phyloP scores from a whole-genome alignment of 2,113 vertebrate genomes.

The Aplodontia rufa region DNA sequence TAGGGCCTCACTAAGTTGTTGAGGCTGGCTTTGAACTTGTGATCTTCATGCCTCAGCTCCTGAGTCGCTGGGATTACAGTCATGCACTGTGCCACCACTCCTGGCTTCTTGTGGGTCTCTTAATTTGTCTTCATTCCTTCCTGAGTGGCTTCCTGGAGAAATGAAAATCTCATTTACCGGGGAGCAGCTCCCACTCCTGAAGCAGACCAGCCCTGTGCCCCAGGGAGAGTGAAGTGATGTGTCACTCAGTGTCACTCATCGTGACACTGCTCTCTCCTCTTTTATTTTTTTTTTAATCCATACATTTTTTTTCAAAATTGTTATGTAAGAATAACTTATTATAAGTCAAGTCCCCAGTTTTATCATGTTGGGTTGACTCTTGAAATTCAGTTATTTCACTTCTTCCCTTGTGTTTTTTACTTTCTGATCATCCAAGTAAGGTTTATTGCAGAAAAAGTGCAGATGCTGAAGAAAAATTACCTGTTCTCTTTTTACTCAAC shows the following conservation, averaged over 20 bases:
- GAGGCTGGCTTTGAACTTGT: too few species aligned
- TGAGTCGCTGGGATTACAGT: too few species aligned
- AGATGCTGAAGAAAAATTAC: slow-evolving; percentile 41
- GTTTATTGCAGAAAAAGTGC: slow-evolving; percentile 33
- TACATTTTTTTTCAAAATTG: neutral
- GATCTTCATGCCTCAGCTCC: neutral
- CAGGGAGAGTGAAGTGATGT: neutral
- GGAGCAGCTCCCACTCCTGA: slow-evolving; percentile 36
- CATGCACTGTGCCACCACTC: too few species aligned
- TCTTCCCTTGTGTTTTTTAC: slow-evolving; percentile 30
- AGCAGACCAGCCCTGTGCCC: neutral
- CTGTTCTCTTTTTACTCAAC: neutral
- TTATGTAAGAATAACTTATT: neutral
- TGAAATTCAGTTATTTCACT: slow-evolving; percentile 33
- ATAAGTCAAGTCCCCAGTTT: neutral
- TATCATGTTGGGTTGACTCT: slow-evolving; percentile 8
- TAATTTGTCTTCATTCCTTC: neutral
- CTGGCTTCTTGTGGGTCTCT: neutral
- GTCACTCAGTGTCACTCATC: neutral
- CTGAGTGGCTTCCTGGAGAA: neutral
- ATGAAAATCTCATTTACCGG: neutral
- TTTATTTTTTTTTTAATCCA: neutral
- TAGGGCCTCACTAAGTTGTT: too few species aligned
- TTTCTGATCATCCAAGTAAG: neutral
- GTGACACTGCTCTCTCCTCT: neutral